Base-by-base conservation (phyloP, 30 jellyfish, hydroid and myxozoan genomes). In the Catostylus mosaicus region DNA sequence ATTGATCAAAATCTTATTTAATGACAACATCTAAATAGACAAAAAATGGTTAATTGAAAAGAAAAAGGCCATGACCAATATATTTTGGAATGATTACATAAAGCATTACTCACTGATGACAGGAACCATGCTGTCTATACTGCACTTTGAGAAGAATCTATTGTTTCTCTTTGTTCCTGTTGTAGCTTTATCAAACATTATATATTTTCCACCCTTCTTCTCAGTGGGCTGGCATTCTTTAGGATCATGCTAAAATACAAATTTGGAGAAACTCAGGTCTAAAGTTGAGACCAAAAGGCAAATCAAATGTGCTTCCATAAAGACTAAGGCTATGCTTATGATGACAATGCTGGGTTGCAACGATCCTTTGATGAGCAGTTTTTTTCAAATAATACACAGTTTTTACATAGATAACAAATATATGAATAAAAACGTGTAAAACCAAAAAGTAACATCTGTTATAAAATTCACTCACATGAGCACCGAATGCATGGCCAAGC, bases 401-500 rank as follows among this genome's bases (percentile, higher is more conserved):
- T n/a, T n/a, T n/a, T n/a, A n/a, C n/a, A n/a, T n/a, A n/a, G n/a
- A n/a, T n/a, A n/a, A n/a, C n/a, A n/a, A n/a, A n/a, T n/a, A n/a
- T n/a, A n/a, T n/a, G n/a, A n/a, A n/a, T n/a, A n/a, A n/a, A n/a
- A n/a, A n/a, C n/a, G n/a, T n/a, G n/a, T n/a, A n/a, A n/a, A n/a
- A n/a, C n/a, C n/a, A n/a, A n/a, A n/a, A n/a, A n/a, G n/a, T n/a
- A n/a, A n/a, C n/a, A n/a, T n/a, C n/a, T n/a, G n/a, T n/a, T n/a
- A n/a, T n/a, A n/a, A n/a, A n/a, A n/a, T n/a, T 16, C 20, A 48
- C 87, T 57, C 73, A 91, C 98, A 96, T 91, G 96, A 18, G 98
- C 96, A 30, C 98, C 98, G 78, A 91, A 91, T 35, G 98, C 94
- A 85, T 91, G 98, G 8, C 98, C 98, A 38, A 91, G 88, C 46